Base-by-base conservation (phyloP, 2,888 invertebrate species). In the Scaptomyza caliginosa region DNA sequence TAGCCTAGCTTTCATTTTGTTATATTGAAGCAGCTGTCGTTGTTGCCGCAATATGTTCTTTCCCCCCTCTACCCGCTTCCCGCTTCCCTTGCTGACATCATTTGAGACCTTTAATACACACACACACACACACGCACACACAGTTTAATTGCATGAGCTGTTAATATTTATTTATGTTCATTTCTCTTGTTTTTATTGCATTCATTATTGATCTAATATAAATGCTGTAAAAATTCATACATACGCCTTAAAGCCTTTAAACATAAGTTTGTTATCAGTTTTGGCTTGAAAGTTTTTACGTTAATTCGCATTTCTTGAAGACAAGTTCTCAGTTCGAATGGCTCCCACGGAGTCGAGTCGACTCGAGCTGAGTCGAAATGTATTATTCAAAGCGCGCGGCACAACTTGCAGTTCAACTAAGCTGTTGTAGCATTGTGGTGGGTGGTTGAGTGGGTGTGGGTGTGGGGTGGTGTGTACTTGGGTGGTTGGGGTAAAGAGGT, bases 11-110 rank as follows among this genome's bases (percentile, higher is more conserved):
- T 45, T 45, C 63, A 55, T 59, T 65, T 60, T 13, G 45, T 39
- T 30, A 58, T 66, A 64, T 75, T 59, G 57, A 34, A 56, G 55
- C 77, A 77, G 69, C 72, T 77, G 77, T 77, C 78, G 78, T 59
- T 65, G 46, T 28, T 60, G 62, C 30, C 67, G 52, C 55, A 77
- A 76, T 77, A 74, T 77, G 54, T 46, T 71, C 1, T 39, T 50
- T 26, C 26, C 19, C 3, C 10, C 10, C 49, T 10, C n/a, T 16
- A n/a, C 11, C 23, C 11, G 23, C 21, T 19, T n/a, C 4, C 8
- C n/a, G 4, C 8, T 6, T 7, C 21, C 0, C 13, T 19, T 10
- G 0, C 13, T 17, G 24, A 28, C 21, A 30, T 32, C 32, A 32
- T 32, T 46, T 21, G 19, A 39, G 32, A 13, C 6, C 36, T 30